phyloP scores from a whole-genome alignment of 1,140 invertebrate species.

The Drosophila elegans region DNA sequence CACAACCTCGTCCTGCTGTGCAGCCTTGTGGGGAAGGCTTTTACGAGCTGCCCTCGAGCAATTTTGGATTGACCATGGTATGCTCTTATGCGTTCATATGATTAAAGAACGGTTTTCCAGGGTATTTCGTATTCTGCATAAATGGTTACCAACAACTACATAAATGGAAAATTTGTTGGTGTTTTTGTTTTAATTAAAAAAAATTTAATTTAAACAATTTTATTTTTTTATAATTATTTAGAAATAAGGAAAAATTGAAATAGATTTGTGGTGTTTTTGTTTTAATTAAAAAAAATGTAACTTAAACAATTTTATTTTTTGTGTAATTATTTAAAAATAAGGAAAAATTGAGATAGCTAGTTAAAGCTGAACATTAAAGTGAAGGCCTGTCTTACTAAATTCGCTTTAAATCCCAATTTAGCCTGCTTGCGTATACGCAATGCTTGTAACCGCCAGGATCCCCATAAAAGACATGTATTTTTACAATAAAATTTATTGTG shows the following conservation, averaged over 20 bases:
- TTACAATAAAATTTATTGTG: constrained; percentile 23
- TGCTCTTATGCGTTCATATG: constrained; percentile 28
- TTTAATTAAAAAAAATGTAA: neutral
- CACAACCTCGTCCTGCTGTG: constrained; percentile 14
- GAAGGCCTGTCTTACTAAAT: neutral
- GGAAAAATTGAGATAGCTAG: neutral
- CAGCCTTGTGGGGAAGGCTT: constrained; percentile 28
- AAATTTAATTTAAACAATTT: neutral
- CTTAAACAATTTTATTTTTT: no score
- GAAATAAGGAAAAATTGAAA: neutral
- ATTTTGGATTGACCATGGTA: constrained; percentile 37
- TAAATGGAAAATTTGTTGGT: no score
- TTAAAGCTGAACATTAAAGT: neutral
- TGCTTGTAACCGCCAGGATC: constrained; percentile 38
- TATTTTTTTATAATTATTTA: no score
- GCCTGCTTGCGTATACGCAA: constrained; percentile 46
- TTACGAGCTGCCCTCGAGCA: constrained; percentile 34
- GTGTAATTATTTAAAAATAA: neutral
- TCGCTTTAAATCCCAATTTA: constrained; percentile 23
- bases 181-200: no score
- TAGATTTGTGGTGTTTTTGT: no score
- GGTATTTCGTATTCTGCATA: no score
- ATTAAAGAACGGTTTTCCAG: constrained; percentile 1
- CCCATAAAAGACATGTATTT: constrained; percentile 30
- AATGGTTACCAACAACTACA: no score